Percentiles rank a stretch among this genome's conserved stretches.
Evolutionary conservation across 2,888 invertebrate species (phyloP).

Genomic region (Ichneumon xanthorius): DNA sequence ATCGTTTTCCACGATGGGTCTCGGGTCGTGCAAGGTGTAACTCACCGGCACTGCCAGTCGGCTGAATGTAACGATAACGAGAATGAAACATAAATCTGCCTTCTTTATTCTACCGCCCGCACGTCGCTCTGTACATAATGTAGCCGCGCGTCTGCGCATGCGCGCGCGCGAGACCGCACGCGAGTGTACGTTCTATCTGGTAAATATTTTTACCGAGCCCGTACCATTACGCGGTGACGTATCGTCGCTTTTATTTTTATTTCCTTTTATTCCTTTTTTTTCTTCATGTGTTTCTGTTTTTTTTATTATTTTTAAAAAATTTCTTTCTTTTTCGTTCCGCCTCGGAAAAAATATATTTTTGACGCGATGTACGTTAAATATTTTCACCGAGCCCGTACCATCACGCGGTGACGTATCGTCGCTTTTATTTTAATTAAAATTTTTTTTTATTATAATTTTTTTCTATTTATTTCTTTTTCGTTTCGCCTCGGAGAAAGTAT

Average conservation of each 20-base stretch:
- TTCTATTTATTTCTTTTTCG: too few relatives aligned
- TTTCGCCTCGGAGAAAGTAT: background rate
- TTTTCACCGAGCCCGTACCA: conserved; percentile 8
- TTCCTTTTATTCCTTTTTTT: background rate
- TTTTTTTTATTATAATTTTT: too few relatives aligned
- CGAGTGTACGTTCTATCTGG: conserved; percentile 36
- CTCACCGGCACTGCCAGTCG: background rate
- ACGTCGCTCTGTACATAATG: conserved; percentile 3
- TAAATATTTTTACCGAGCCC: conserved; percentile 48
- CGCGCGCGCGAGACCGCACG: conserved; percentile 16
- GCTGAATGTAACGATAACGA: conserved; percentile 73
- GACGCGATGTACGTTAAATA: conserved; percentile 14
- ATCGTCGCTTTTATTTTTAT: conserved; percentile 11
- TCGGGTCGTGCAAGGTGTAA: conserved; percentile 2
- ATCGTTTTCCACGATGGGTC: conserved; percentile 3
- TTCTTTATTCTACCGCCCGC: conserved; percentile 1
- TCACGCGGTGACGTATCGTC: background rate
- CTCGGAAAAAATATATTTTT: too few relatives aligned
- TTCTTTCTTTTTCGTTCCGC: too few relatives aligned
- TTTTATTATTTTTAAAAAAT: too few relatives aligned
- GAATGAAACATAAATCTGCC: conserved; percentile 78
- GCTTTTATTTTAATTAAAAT: background rate
- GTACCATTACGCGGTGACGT: background rate
- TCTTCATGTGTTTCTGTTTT: too few relatives aligned
- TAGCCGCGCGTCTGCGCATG: background rate